These are phyloP conservation scores for Nephrotoma guestfalica DNA, from an alignment of 2,888 invertebrate genomes.

Conservation along the genomic window DNA sequence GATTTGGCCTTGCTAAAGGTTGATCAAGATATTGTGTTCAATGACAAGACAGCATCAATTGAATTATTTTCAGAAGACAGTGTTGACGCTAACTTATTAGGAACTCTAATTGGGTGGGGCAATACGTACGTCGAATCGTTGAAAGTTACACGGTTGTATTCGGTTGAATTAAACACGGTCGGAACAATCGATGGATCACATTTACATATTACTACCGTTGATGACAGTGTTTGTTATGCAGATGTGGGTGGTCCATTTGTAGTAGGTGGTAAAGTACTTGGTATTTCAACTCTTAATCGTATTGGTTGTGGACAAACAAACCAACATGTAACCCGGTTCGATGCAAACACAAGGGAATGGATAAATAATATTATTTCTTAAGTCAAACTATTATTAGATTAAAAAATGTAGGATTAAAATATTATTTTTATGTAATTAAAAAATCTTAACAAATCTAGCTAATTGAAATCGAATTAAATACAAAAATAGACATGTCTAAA, in stretches of 20 bases:
- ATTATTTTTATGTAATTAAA: too few species aligned
- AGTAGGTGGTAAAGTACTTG: not conserved
- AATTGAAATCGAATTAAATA: too few species aligned
- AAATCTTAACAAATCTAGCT: too few species aligned
- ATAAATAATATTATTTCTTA: not conserved
- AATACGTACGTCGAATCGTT: not conserved
- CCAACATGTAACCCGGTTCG: not conserved
- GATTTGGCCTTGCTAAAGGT: not conserved
- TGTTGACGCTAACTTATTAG: not conserved
- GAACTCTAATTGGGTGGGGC: not conserved
- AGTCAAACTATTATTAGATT: too few species aligned
- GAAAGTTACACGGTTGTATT: not conserved
- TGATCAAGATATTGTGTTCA: not conserved
- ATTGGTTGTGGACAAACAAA: not conserved
- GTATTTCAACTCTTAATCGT: not conserved
- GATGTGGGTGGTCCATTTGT: not conserved
- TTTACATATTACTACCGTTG: not conserved
- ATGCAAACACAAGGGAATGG: not conserved
- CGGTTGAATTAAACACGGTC: not conserved
- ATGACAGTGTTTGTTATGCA: not conserved
- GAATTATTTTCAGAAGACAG: not conserved
- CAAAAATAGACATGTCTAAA: too few species aligned
- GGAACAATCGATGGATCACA: not conserved
- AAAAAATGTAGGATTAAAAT: too few species aligned
- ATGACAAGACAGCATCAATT: not conserved